Evolutionary conservation across 2,888 invertebrate genomes (phyloP).

Genomic region (Euphydryas editha): DNA sequence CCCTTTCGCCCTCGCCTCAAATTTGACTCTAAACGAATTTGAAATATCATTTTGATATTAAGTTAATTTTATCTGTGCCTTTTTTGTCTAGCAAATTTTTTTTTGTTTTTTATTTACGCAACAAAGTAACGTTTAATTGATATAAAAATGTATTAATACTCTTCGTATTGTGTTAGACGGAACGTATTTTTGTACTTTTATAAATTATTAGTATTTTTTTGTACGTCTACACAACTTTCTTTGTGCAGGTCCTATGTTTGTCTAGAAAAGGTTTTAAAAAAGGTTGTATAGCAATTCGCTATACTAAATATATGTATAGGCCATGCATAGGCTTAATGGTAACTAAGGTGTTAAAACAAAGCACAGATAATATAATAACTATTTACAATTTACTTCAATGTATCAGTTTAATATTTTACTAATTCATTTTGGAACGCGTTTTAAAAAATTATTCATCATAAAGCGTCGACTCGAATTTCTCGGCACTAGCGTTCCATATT

Average conservation of each 20-base stretch:
- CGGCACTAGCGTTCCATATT: conserved; percentile 35
- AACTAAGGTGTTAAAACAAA: neutral
- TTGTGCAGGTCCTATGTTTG: too few species aligned
- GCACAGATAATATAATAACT: conserved; percentile 14
- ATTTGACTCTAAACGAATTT: conserved; percentile 54
- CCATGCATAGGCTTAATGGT: too few species aligned
- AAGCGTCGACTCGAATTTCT: conserved; percentile 29
- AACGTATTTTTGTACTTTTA: too few species aligned
- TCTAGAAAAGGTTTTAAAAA: too few species aligned
- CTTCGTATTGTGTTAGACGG: too few species aligned
- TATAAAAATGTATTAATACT: neutral
- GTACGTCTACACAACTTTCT: too few species aligned
- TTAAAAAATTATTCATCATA: conserved; percentile 29
- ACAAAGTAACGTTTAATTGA: neutral
- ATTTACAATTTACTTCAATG: conserved; percentile 20
- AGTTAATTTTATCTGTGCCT: neutral
- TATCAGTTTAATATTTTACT: conserved; percentile 26
- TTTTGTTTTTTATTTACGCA: neutral
- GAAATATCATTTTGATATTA: conserved; percentile 45
- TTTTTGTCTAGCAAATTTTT: neutral
- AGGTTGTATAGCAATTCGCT: too few species aligned
- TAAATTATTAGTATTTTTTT: too few species aligned
- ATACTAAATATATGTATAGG: too few species aligned
- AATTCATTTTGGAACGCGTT: conserved; percentile 20
- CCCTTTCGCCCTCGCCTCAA: conserved; percentile 52